Evolutionary conservation across 2,113 vertebrate genomes (phyloP).

Genomic region (Pseudorasbora parva): DNA sequence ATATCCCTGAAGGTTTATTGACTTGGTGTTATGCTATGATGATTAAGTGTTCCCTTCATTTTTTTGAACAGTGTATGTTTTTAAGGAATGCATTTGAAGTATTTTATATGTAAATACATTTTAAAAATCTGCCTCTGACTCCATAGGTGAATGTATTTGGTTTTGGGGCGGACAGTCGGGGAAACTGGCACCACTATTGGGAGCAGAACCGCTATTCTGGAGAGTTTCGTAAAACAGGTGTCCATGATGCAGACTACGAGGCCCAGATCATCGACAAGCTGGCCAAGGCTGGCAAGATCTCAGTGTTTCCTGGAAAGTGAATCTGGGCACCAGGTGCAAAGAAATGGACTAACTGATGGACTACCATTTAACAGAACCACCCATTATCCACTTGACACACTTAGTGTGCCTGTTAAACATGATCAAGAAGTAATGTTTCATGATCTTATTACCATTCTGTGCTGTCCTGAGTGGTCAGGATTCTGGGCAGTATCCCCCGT

Average conservation of each 20-base stretch:
- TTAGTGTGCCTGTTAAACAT: slow-evolving; percentile 17
- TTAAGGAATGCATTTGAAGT: no score
- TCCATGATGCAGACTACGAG: slow-evolving; percentile 95
- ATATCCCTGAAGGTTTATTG: no score
- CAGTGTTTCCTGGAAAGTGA: slow-evolving; percentile 92
- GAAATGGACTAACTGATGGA: neutral
- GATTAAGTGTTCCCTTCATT: no score
- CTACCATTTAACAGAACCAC: slow-evolving; percentile 20
- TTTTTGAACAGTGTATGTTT: no score
- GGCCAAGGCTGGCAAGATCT: slow-evolving; percentile 89
- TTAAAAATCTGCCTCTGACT: neutral
- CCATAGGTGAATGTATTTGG: slow-evolving; percentile 95
- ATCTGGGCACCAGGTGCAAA: neutral
- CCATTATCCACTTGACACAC: slow-evolving; percentile 39
- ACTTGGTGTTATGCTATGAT: no score
- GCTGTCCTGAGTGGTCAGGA: slow-evolving; percentile 20
- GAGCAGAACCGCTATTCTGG: slow-evolving; percentile 96
- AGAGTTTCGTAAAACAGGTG: slow-evolving; percentile 95
- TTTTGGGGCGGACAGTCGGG: slow-evolving; percentile 91
- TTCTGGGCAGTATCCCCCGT: slow-evolving; percentile 10
- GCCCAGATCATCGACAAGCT: slow-evolving; percentile 91
- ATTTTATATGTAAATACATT: no score
- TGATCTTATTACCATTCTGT: slow-evolving; percentile 31
- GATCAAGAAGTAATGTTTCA: slow-evolving; percentile 37
- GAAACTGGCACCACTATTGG: slow-evolving; percentile 99